Conservation (phyloP, 1,140 invertebrate genomes). For the Atopsyche davidsoni region DNA sequence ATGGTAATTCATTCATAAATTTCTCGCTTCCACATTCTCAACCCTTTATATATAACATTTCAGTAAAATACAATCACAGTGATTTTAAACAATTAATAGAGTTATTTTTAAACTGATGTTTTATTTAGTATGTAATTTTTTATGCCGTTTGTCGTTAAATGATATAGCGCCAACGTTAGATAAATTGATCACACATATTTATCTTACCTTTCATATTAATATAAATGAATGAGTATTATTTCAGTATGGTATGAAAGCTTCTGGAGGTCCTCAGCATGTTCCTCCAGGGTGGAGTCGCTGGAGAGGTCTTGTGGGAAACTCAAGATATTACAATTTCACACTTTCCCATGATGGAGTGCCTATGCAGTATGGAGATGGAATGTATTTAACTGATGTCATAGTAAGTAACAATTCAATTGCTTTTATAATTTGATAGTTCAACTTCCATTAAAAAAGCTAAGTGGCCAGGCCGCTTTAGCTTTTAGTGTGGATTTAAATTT, state of each 20-base stretch:
- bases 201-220: too few species aligned
- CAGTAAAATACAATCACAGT: too few species aligned
- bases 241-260: constrained; percentile 56
- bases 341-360: constrained; percentile 74
- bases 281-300: constrained; percentile 80
- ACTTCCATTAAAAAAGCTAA: too few species aligned
- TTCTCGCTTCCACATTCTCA: too few species aligned
- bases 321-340: constrained; percentile 81
- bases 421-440: too few species aligned
- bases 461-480: too few species aligned
- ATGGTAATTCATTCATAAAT: constrained; percentile 46
- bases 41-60: too few species aligned
- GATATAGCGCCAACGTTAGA: not conserved
- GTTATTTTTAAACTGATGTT: too few species aligned
- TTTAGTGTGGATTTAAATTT: too few species aligned
- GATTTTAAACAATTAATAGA: too few species aligned
- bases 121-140: too few species aligned
- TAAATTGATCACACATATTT: constrained; percentile 6
- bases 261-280: constrained; percentile 58
- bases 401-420: constrained; percentile 49
- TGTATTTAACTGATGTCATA: constrained; percentile 83
- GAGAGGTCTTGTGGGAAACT: constrained; percentile 76
- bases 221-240: constrained; percentile 16
- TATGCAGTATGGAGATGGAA: constrained; percentile 52
- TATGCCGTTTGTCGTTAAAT: too few species aligned